Percentiles rank a stretch among this genome's conserved stretches.
phyloP scores from a whole-genome alignment of 1,140 invertebrate genomes.

The Olivierus martensii region DNA sequence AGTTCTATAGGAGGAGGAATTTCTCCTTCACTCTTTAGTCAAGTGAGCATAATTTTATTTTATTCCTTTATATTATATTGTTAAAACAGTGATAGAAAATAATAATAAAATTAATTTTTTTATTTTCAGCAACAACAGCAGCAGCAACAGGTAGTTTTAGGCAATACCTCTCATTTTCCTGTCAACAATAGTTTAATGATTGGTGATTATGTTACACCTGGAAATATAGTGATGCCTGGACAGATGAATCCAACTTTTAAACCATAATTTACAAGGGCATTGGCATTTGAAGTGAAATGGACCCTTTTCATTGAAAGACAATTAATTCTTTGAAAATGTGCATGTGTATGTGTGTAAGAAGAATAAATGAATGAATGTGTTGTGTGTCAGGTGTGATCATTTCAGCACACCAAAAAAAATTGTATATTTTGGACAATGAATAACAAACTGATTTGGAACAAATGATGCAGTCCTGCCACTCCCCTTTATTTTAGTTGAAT shows the following conservation, averaged over 20 bases:
- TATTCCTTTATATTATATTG: not conserved
- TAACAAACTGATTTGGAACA: too few relatives aligned
- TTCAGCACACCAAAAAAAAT: too few relatives aligned
- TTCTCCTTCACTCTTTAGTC: constrained; percentile 48
- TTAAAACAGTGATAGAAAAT: not conserved
- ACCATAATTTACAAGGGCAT: too few relatives aligned
- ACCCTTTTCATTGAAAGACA: too few relatives aligned
- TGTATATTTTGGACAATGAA: too few relatives aligned
- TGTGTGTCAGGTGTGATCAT: too few relatives aligned
- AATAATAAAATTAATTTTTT: not conserved
- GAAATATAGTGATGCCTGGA: constrained; percentile 15
- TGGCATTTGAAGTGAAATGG: too few relatives aligned
- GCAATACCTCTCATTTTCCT: constrained; percentile 46
- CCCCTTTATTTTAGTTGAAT: too few relatives aligned
- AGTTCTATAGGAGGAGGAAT: constrained; percentile 58
- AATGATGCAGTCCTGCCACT: too few relatives aligned
- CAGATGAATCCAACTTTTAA: constrained; percentile 4
- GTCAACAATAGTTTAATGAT: constrained; percentile 64
- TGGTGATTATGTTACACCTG: constrained; percentile 47
- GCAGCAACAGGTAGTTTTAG: constrained; percentile 40
- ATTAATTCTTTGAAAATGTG: too few relatives aligned
- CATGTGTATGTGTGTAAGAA: too few relatives aligned
- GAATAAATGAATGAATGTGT: too few relatives aligned
- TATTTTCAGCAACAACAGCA: constrained; percentile 21
- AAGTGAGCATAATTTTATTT: constrained; percentile 13